Base-by-base conservation (phyloP, 2,113 vertebrate genomes). In the Cheirogaleus medius region DNA sequence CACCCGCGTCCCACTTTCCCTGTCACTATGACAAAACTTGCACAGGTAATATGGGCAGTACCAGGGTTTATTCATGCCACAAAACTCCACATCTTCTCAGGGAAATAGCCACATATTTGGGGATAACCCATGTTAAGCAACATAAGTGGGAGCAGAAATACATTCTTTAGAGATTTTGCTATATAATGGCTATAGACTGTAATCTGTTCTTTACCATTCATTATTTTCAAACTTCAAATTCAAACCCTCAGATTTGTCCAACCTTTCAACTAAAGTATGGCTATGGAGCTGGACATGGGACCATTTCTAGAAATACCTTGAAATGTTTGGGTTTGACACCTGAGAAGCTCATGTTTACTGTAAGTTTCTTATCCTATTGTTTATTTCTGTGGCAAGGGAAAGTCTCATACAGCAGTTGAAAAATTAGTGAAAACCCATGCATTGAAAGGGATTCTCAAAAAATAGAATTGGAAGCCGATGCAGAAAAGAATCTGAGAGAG, bases 241-340 rank as follows among this genome's bases (percentile, higher is more conserved):
- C 52, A 96, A 96, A 92, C 18, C 52, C 95, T 77, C 64, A 95
- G 29, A 92, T 5, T 14, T 66, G 23, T 81, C 81, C 54, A 93
- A 92, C 12, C 47, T 97, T 94, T 90, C 81, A 95, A 95, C 34
- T 73, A 97, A 96, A 44, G 17, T 14, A 83, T 93, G 44, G 32
- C 49, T 89, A 10, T 90, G 63, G 29, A 92, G 68, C 60, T 94
- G 63, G 64, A 81, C 32, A 37, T 76, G 44, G 87, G 25, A 71
- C 32, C 58, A 15, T 71, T 95, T 82, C 87, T 95, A 90, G 64
- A 95, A 92, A 82, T 8, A 32, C 47, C 86, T 83, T 77, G 49
- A 88, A 88, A 80, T 93, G 17, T 91, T 87, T 90, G 20, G 13
- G 25, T 90, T 89, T 94, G 76, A 92, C 69, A 90, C 84, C 69